Evolutionary conservation across 2,113 vertebrate species (phyloP), one percentile per base, ranked within the genome.

Genomic region (Seriola aureovittata): DNA sequence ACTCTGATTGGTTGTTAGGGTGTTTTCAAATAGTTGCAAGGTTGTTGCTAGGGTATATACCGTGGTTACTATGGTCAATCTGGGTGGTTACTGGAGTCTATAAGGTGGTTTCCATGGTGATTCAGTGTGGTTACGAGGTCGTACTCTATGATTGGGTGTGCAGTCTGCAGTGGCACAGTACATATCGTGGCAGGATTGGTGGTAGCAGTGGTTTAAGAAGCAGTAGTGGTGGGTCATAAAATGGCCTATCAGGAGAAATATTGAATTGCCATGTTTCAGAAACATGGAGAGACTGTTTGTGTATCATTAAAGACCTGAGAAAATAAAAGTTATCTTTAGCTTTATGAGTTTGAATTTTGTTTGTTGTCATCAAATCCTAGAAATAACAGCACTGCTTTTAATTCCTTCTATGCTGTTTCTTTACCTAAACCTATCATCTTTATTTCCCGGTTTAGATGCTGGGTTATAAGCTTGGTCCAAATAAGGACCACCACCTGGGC

Each of bases 401-500:
- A 34, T 8, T 23, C 8, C 29, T 23, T 74, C 21, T 2, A 2
- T 50, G 42, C 34, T 67, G 36, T 46, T 57, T 34, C 32, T 76
- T 76, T 42, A 12, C 34, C 67, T 57, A 46, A 29, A 48, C 29
- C 64, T 64, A 64, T 25, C 21, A 4, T 71, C 29, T 40, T 34
- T 16, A 21, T 48, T 48, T 17, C 19, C 16, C 2, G 48, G 16
- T 19, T 50, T 5, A 17, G 48, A 8, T 50, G 17, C 4, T 7
- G 16, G 48, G 17, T 50, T 19, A 19, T 50, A 10, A 52, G 21
- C 52, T 58, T 40, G 32, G 34, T 68, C 40, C 66, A 58, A 46
- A 48, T 57, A 58, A n/a, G 13, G 11, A 36, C 46, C 57, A 48
- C 23, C 67, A 64, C 77, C 55, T 50, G 71, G 42, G 63, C 17